Base-by-base conservation (phyloP, 2,888 invertebrate genomes). In the Helleia helle region DNA sequence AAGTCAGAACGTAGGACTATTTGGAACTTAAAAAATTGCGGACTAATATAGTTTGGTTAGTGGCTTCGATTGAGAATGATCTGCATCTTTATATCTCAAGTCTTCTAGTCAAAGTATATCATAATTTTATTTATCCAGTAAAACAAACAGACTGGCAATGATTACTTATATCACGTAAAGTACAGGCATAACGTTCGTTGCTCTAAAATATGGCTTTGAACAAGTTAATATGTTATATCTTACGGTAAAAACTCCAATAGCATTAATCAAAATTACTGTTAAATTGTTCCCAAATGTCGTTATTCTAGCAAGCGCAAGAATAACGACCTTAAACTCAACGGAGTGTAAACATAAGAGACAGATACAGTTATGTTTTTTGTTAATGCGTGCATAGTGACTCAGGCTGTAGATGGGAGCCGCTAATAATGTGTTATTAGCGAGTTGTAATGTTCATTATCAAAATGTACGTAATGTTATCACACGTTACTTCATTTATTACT, bases 311-410 rank as follows among this genome's bases (percentile, higher is more conserved):
- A 40, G 40, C 59, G 56, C 56, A 59, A 58, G 59, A 64, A 68
- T 64, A 71, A 65, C 55, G 58, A 66, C 54, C 53, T 55, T 58
- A 56, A 65, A 74, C 56, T 50, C 71, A 74, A 60, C 76, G 63
- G 66, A 70, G 75, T 74, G 77, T 66, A 67, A 75, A 79, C 64
- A 55, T 49, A 50, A 52, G 52, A 55, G 45, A 58, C 46, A 58
- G 44, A 40, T 70, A 80, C 80, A 71, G 81, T 81, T 80, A 74
- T 49, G 56, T 69, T 65, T 61, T 63, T 62, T 59, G 61, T 63
- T 56, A 57, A 59, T 62, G 59, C 55, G 52, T 59, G 56, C 52
- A 54, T 58, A 68, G 61, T 61, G 56, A 62, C 59, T 62, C 59
- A 62, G 58, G 39, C 25, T 31, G 40, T 31, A 56, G 56, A 55